Conservation (phyloP, 2,888 invertebrate genomes). For the Microplitis manilae region DNA sequence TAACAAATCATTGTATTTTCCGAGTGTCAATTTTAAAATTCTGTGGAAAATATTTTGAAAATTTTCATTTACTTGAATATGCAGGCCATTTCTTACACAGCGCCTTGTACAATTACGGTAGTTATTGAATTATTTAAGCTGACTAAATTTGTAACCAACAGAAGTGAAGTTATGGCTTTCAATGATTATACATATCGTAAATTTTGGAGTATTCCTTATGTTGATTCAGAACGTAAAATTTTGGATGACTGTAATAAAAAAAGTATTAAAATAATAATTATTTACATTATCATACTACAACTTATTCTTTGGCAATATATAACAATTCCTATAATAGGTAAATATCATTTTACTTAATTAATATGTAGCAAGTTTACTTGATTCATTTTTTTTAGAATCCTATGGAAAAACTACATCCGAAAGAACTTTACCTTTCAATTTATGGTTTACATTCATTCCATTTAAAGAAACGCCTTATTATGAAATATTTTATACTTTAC, state of each 20-base stretch:
- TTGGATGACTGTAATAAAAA: conserved; percentile 46
- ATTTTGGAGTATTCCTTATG: conserved; percentile 52
- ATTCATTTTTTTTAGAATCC: background rate
- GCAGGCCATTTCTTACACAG: conserved; percentile 50
- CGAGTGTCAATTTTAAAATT: no score
- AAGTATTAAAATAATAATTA: conserved; percentile 43
- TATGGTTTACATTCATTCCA: conserved; percentile 51
- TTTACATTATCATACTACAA: conserved; percentile 45
- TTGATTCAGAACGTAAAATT: conserved; percentile 27
- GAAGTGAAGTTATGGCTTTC: conserved; percentile 50
- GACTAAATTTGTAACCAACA: conserved; percentile 47
- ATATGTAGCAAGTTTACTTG: background rate
- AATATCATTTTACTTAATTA: background rate
- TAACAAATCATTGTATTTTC: no score
- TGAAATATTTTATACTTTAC: conserved; percentile 42
- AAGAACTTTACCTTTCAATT: conserved; percentile 54
- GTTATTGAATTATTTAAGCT: conserved; percentile 49
- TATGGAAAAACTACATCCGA: conserved; percentile 51
- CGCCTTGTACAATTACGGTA: conserved; percentile 50
- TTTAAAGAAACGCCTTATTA: conserved; percentile 52
- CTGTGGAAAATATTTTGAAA: no score
- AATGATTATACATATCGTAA: conserved; percentile 50
- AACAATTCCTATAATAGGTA: conserved; percentile 31
- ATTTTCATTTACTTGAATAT: background rate
- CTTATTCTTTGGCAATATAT: conserved; percentile 51